These are phyloP conservation scores for Mormyrus lacerda DNA, from an alignment of 2,113 vertebrate species.

Conservation along the genomic window DNA sequence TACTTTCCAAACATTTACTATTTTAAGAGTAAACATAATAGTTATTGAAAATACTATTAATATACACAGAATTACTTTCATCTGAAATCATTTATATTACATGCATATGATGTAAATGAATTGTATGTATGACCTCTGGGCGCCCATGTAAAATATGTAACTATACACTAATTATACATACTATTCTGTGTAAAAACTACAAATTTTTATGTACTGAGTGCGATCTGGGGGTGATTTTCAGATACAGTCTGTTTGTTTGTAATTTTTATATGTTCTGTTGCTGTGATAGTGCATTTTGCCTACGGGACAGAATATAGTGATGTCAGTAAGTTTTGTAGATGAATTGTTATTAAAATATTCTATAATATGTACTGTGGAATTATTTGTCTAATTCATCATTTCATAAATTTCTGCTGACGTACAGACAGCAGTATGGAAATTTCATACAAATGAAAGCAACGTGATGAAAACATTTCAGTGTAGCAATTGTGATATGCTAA, in stretches of 20 bases:
- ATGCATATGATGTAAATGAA: not conserved
- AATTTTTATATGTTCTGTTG: constrained; percentile 96
- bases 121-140: not conserved
- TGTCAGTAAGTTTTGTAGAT: constrained; percentile 97
- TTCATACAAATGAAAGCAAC: not conserved
- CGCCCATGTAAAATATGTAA: constrained; percentile 28
- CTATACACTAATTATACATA: constrained; percentile 29
- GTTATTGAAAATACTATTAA: not conserved
- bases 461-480: not conserved
- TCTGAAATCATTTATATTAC: constrained; percentile 1
- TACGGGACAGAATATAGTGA: constrained; percentile 76
- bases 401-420: not conserved
- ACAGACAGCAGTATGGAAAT: constrained; percentile 29
- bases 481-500: not conserved
- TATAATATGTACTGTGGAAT: constrained; percentile 62
- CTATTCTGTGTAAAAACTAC: constrained; percentile 40
- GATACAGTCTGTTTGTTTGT: constrained; percentile 84
- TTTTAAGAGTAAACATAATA: not conserved
- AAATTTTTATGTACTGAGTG: constrained; percentile 71
- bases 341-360: constrained; percentile 94
- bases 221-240: constrained; percentile 75
- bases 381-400: constrained; percentile 34
- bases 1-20: constrained; percentile 1
- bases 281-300: constrained; percentile 87
- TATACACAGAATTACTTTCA: not conserved